These are phyloP conservation scores for Speoplatyrhinus poulsoni DNA, from an alignment of 2,113 vertebrate species.

Conservation along the genomic window DNA sequence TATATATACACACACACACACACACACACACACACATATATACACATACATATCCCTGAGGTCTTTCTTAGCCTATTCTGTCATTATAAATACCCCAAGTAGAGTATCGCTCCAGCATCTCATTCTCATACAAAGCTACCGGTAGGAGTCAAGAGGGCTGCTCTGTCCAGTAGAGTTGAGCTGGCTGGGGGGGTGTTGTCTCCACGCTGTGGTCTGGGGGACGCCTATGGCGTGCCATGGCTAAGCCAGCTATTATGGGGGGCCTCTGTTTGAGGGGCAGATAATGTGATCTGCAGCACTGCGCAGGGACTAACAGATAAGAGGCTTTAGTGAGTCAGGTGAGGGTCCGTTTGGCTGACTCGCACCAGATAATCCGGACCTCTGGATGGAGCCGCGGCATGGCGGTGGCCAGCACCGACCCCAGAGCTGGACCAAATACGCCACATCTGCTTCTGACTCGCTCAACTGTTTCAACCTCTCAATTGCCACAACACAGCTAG, in stretches of 20 bases:
- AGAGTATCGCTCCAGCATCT: slow-evolving; percentile 1
- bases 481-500: too few relatives aligned
- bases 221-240: slow-evolving; percentile 29
- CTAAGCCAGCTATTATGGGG: slow-evolving; percentile 53
- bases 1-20: neutral
- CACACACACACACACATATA: neutral
- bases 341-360: slow-evolving; percentile 51
- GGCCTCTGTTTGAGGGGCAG: slow-evolving; percentile 24
- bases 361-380: slow-evolving; percentile 57
- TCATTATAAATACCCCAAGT: slow-evolving; percentile 4
- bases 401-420: slow-evolving; percentile 19
- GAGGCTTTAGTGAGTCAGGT: slow-evolving; percentile 62
- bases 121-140: slow-evolving; percentile 8
- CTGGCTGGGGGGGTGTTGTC: slow-evolving; percentile 24
- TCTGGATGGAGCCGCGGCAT: slow-evolving; percentile 35
- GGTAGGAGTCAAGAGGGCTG: neutral
- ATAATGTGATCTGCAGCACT: slow-evolving; percentile 27
- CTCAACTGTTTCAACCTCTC: neutral
- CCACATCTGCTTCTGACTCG: neutral
- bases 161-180: slow-evolving; percentile 8
- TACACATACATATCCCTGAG: neutral
- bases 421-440: slow-evolving; percentile 13
- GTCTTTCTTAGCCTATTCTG: neutral
- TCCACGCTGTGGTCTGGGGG: slow-evolving; percentile 24
- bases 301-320: slow-evolving; percentile 53